Evolutionary conservation across 2,888 invertebrate genomes (phyloP).

Genomic region (Gari tellinella): DNA sequence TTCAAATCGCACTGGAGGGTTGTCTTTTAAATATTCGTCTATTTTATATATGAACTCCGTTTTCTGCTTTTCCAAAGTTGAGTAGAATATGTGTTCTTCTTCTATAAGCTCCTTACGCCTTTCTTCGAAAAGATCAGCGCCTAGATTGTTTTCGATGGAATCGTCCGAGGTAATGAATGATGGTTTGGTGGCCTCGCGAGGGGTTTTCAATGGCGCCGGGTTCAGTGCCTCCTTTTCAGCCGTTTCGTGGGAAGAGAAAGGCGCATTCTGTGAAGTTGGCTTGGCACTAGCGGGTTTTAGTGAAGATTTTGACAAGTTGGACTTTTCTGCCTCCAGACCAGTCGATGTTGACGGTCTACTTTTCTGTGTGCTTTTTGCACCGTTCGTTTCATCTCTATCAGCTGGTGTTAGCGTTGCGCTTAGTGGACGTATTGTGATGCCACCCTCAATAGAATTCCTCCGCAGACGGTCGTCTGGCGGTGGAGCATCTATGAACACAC

Average conservation of each 20-base stretch:
- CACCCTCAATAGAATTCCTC: slow-evolving; percentile 61
- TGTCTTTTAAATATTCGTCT: slow-evolving; percentile 65
- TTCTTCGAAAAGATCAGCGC: slow-evolving; percentile 75
- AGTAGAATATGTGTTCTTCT: slow-evolving; percentile 67
- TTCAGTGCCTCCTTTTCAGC: slow-evolving; percentile 63
- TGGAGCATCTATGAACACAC: slow-evolving; percentile 71
- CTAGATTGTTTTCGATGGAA: slow-evolving; percentile 67
- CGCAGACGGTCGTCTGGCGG: slow-evolving; percentile 35
- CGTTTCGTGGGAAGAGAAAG: slow-evolving; percentile 69
- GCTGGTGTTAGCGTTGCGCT: slow-evolving; percentile 56
- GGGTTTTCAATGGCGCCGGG: slow-evolving; percentile 28
- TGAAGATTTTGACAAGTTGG: slow-evolving; percentile 32
- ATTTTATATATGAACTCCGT: slow-evolving; percentile 68
- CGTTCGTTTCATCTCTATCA: slow-evolving; percentile 14
- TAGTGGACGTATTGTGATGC: slow-evolving; percentile 55
- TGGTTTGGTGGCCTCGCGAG: slow-evolving; percentile 22
- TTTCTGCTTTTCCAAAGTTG: slow-evolving; percentile 66
- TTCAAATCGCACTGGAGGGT: slow-evolving; percentile 55
- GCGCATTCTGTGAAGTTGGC: slow-evolving; percentile 35
- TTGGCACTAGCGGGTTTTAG: slow-evolving; percentile 15
- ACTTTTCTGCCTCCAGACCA: slow-evolving; percentile 47
- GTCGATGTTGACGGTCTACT: slow-evolving; percentile 47
- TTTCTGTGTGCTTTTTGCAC: slow-evolving; percentile 16
- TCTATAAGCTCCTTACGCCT: slow-evolving; percentile 74
- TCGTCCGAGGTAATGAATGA: slow-evolving; percentile 55